These are phyloP conservation scores for Rhopalosiphum padi DNA, from an alignment of 1,140 invertebrate genomes.

Conservation along the genomic window DNA sequence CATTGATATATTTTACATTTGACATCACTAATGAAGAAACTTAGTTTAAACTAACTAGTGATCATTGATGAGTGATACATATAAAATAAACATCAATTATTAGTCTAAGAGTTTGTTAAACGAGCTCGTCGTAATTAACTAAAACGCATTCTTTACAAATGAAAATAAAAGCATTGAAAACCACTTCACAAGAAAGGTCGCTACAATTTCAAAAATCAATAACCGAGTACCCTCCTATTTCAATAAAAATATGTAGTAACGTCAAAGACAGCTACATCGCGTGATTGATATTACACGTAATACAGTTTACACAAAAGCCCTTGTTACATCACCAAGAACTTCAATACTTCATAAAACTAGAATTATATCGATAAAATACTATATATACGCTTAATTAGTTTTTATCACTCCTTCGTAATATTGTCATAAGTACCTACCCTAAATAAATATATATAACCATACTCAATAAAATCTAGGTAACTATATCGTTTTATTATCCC, in stretches of 20 bases:
- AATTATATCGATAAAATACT: slow-evolving; percentile 2
- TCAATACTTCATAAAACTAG: neutral
- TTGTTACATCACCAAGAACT: neutral
- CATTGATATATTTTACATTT: neutral
- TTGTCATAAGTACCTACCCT: neutral
- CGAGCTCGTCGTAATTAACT: neutral
- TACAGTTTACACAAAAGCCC: neutral
- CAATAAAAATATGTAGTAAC: neutral
- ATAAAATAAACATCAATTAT: neutral
- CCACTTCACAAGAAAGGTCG: slow-evolving; percentile 11
- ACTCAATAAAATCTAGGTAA: no score
- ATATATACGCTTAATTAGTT: neutral
- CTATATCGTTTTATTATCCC: no score
- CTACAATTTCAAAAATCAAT: slow-evolving; percentile 44
- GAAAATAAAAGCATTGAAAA: neutral
- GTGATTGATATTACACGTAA: slow-evolving; percentile 48
- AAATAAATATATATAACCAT: neutral
- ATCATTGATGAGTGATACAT: neutral
- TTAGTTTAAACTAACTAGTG: neutral
- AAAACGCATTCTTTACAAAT: slow-evolving; percentile 7
- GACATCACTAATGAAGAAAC: neutral
- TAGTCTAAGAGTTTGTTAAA: neutral
- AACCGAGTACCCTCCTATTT: neutral
- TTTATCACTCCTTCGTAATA: neutral
- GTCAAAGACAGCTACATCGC: slow-evolving; percentile 37